Base-by-base conservation (phyloP, 2,888 invertebrate genomes). In the Cinara cedri region DNA sequence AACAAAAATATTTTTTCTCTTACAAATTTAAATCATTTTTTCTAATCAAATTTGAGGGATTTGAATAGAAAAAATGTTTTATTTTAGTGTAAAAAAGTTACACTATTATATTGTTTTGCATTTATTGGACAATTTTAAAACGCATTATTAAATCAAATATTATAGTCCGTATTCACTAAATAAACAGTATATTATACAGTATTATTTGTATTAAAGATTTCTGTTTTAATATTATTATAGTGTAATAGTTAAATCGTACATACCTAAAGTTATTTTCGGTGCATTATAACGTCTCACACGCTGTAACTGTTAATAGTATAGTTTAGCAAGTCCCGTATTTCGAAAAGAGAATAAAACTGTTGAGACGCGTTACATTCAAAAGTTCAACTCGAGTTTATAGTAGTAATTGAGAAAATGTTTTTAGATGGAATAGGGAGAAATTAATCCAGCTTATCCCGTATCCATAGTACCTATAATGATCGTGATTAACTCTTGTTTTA, bases 121-220 rank as follows among this genome's bases (percentile, higher is more conserved):
- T 34, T 34, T 34, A 34, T 6, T 6, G 34, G 3, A 34, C 34
- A n/a, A n/a, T n/a, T n/a, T n/a, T n/a, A n/a, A n/a, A n/a, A n/a
- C 34, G 34, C 6, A 34, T 34, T 34, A 34, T 34, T 34, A 34
- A 34, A 34, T 34, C 34, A 34, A 34, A 34, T 6, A 34, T 6
- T 34, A 34, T 34, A 34, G 34, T 4, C 6, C 6, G 6, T 34
- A 34, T 34, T 4, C 6, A 34, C 6, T 3, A 6, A 6, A 34
- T 34, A 34, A 3, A 34, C 34, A 4, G 34, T 34, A 34, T 6
- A 34, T 6, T n/a, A 34, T 6, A 34, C 34, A 34, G 60, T 16
- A n/a, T 60, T 60, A 60, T 62, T 62, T 62, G n/a, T n/a, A 62
- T 62, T 62, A 34, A 62, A 62, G n/a, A 16, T 26, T 26, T 62